phyloP scores from a whole-genome alignment of 2,888 invertebrate genomes.

The Anorthoa munda region DNA sequence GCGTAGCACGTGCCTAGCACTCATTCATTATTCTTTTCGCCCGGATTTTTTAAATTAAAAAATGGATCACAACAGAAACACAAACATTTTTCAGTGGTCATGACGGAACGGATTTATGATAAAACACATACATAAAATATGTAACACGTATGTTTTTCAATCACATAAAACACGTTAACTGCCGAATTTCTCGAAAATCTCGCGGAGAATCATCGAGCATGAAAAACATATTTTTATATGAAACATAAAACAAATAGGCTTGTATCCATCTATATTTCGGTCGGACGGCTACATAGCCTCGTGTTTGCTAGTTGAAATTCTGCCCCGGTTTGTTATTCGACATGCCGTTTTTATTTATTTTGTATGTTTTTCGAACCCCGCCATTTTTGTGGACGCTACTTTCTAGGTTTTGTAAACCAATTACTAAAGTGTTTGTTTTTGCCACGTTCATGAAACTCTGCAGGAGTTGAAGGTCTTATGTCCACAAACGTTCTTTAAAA shows the following conservation, averaged over 20 bases:
- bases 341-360: slow-evolving; percentile 33
- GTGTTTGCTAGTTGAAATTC: slow-evolving; percentile 51
- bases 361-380: slow-evolving; percentile 3
- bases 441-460: neutral
- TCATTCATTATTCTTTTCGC: slow-evolving; percentile 2
- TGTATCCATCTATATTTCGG: slow-evolving; percentile 1
- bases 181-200: slow-evolving; percentile 27
- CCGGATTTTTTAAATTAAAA: slow-evolving; percentile 16
- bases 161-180: slow-evolving; percentile 52
- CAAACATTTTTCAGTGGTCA: slow-evolving; percentile 13
- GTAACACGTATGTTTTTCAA: slow-evolving; percentile 50
- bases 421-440: slow-evolving; percentile 20
- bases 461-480: neutral
- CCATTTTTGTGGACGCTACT: neutral
- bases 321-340: slow-evolving; percentile 29
- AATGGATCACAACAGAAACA: slow-evolving; percentile 1
- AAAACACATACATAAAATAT: slow-evolving; percentile 25
- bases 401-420: slow-evolving; percentile 30
- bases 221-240: slow-evolving; percentile 28
- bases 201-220: slow-evolving; percentile 19
- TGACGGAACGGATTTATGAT: slow-evolving; percentile 19
- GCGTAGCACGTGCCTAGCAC: slow-evolving; percentile 37
- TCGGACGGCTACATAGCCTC: neutral
- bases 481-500: neutral
- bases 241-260: slow-evolving; percentile 36